These are phyloP conservation scores for Patella vulgata DNA, from an alignment of 1,140 invertebrate genomes.

Conservation along the genomic window DNA sequence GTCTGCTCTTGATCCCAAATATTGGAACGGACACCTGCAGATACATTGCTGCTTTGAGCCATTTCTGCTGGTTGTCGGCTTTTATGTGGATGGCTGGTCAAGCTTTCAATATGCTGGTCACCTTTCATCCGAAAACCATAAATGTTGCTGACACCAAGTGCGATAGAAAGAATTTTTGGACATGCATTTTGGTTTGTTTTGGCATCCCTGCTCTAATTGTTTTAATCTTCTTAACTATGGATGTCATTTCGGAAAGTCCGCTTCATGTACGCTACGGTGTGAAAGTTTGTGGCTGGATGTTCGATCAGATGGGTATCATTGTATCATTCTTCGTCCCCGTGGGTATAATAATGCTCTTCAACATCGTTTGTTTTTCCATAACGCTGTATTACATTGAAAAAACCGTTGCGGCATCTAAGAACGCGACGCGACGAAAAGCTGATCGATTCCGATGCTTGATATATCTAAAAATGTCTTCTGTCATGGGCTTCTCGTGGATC, in stretches of 20 bases:
- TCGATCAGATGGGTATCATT: constrained; percentile 28
- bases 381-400: constrained; percentile 66
- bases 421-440: constrained; percentile 18
- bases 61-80: constrained; percentile 68
- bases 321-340: constrained; percentile 52
- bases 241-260: background rate
- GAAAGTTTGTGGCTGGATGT: constrained; percentile 64
- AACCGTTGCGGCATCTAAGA: constrained; percentile 22
- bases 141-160: background rate
- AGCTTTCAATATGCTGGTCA: constrained; percentile 73
- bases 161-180: background rate
- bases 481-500: constrained; percentile 59
- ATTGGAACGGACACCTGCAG: too few relatives aligned
- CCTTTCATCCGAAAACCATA: constrained; percentile 58
- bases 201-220: background rate
- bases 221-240: background rate
- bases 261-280: constrained; percentile 3
- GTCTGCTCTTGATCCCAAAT: too few relatives aligned
- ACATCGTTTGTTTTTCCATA: constrained; percentile 42
- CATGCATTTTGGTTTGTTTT: constrained; percentile 5
- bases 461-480: constrained; percentile 67
- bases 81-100: constrained; percentile 72
- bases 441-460: constrained; percentile 61
- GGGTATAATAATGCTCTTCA: constrained; percentile 41
- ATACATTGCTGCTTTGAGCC: constrained; percentile 59